These are phyloP conservation scores for Cryptotermes secundus DNA, from an alignment of 1,140 invertebrate species.

Conservation along the genomic window DNA sequence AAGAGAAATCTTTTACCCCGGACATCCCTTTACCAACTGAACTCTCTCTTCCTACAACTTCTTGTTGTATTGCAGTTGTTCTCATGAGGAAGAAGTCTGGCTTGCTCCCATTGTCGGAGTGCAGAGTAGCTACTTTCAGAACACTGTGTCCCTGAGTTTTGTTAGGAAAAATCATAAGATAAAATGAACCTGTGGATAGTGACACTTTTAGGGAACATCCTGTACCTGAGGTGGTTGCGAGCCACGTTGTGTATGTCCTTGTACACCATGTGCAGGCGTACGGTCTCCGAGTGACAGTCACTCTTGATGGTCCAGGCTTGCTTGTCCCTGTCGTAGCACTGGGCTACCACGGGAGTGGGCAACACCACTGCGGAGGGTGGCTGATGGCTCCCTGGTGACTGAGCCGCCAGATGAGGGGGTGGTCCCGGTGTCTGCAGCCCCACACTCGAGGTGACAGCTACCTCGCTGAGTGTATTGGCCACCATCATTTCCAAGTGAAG, in stretches of 20 bases:
- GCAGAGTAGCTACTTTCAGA: no score
- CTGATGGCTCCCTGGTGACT: constrained; percentile 22
- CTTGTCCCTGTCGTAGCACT: constrained; percentile 83
- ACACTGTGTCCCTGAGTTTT: no score
- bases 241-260: constrained; percentile 85
- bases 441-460: constrained; percentile 50
- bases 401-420: constrained; percentile 38
- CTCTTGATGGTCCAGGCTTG: constrained; percentile 80
- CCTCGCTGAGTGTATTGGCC: constrained; percentile 72
- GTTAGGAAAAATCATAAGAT: no score
- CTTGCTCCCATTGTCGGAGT: no score
- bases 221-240: constrained; percentile 70
- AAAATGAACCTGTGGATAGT: no score
- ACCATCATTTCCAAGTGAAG: constrained; percentile 75
- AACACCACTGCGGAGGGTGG: constrained; percentile 41
- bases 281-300: constrained; percentile 76
- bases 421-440: constrained; percentile 38
- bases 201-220: no score
- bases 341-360: constrained; percentile 53
- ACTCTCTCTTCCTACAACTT: no score
- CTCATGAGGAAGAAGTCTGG: no score
- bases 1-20: no score
- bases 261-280: constrained; percentile 77
- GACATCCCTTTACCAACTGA: no score
- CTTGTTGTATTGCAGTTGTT: no score